Evolutionary conservation across 1,140 invertebrate genomes (phyloP).

Genomic region (Macrosteles quadrilineatus): DNA sequence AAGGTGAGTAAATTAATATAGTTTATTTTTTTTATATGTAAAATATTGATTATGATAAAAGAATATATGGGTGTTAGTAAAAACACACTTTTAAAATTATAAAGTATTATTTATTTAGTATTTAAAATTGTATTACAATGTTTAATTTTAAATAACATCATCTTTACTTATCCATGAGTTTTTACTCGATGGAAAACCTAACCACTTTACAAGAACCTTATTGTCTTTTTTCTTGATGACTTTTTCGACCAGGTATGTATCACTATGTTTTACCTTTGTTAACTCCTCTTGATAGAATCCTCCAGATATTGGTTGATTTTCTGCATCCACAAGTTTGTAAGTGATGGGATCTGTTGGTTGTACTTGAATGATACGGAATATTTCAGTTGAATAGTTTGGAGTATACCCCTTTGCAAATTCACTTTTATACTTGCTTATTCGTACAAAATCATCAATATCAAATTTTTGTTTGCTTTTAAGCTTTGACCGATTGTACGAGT

Average conservation of each 20-base stretch:
- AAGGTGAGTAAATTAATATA: no score
- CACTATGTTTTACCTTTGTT: constrained; percentile 38
- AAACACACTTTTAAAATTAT: no score
- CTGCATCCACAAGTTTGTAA: constrained; percentile 27
- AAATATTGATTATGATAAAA: no score
- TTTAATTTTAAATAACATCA: no score
- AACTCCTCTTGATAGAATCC: constrained; percentile 34
- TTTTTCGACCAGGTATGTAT: constrained; percentile 47
- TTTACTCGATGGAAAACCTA: constrained; percentile 21
- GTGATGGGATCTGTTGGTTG: constrained; percentile 8
- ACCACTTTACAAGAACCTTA: constrained; percentile 34
- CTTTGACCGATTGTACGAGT: no score
- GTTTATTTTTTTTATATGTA: no score
- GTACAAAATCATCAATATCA: constrained; percentile 28
- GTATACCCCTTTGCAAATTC: constrained; percentile 33
- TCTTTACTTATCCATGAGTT: constrained; percentile 20
- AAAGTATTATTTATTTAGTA: no score
- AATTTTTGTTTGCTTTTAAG: constrained; percentile 23
- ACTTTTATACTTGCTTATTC: constrained; percentile 32
- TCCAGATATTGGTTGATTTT: constrained; percentile 12
- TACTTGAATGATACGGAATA: constrained; percentile 21
- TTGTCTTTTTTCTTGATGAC: constrained; percentile 30
- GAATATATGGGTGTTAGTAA: no score
- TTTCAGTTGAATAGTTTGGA: constrained; percentile 27
- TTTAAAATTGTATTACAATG: no score